A percentile compares a stretch with the other conserved stretches of the same genome.
These are phyloP conservation scores for Drosophila siamana DNA, from an alignment of 2,888 invertebrate genomes.

Conservation along the genomic window DNA sequence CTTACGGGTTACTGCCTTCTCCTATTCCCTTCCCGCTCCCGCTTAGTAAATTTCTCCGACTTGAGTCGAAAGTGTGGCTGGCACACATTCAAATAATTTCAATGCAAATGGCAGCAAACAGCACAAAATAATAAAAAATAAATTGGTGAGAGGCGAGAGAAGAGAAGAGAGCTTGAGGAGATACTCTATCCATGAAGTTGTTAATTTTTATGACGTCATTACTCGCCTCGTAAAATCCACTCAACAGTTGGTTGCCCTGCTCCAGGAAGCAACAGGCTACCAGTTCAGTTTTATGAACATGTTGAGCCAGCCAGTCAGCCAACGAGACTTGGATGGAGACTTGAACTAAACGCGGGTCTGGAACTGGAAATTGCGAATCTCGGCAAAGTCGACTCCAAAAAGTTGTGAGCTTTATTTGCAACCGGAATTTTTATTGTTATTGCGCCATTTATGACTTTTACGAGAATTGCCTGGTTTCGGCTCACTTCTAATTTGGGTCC, in stretches of 20 bases:
- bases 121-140: slow-evolving; percentile 40
- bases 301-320: slow-evolving; percentile 46
- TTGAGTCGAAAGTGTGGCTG: slow-evolving; percentile 44
- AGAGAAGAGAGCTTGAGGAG: slow-evolving; percentile 7
- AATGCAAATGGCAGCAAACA: slow-evolving; percentile 40
- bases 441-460: slow-evolving; percentile 76
- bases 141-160: background rate
- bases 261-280: slow-evolving; percentile 67
- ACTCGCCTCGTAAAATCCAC: slow-evolving; percentile 84
- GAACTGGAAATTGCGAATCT: slow-evolving; percentile 55
- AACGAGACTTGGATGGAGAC: slow-evolving; percentile 10
- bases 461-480: slow-evolving; percentile 55
- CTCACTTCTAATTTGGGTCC: slow-evolving; percentile 56
- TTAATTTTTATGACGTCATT: slow-evolving; percentile 85
- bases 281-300: slow-evolving; percentile 69
- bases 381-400: slow-evolving; percentile 57
- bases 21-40: too few relatives aligned
- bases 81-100: slow-evolving; percentile 64
- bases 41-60: background rate
- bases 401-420: slow-evolving; percentile 74
- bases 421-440: slow-evolving; percentile 81
- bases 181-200: slow-evolving; percentile 71
- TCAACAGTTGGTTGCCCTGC: slow-evolving; percentile 82
- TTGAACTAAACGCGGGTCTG: slow-evolving; percentile 8
- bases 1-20: slow-evolving; percentile 6